Base-by-base conservation (phyloP, 1,140 invertebrate species). In the Mycetomoellerius zeteki region DNA sequence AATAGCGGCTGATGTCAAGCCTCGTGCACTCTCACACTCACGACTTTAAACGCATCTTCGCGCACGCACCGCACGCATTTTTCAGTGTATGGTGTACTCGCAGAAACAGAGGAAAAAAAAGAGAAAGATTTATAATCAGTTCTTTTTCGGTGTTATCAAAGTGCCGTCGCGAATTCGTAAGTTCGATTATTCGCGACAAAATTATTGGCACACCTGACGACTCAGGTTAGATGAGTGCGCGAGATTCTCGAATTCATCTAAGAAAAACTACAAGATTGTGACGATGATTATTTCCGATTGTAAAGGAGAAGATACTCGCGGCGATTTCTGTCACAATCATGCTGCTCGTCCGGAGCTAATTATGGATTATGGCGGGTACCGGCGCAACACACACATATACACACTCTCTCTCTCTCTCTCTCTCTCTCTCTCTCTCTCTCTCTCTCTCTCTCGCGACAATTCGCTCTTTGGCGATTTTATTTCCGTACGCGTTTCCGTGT, bases 1-100 rank as follows among this genome's bases (percentile, higher is more conserved):
- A 95, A 95, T 95, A 95, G 94, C 92, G 71, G 89, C 92, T 95
- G 94, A 95, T 94, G 94, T 94, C 94, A 95, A 95, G 93, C 94
- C 91, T 82, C 37, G 64, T 82, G 37, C 82, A 85, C 67, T 50
- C 47, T 50, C 3, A 77, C 19, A 88, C 73, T 86, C 73, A 47
- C 71, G 47, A n/a, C 27, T 71, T 52, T n/a, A 7, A 56, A 37
- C 27, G 52, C 50, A 81, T 24, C 67, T 50, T 30, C 47, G 14
- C 73, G 73, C 50, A 72, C 33, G 80, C 24, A 37, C 21, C 58
- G 14, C 64, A 60, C 64, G 52, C 24, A n/a, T 78, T 52, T 56
- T 62, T 19, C 24, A 8, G 21, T 58, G 16, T 33, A 19, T 14
- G 19, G 24, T 24, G 50, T 33, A 19, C 14, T 47, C 16, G 12